Base-by-base conservation (phyloP, 2,888 invertebrate genomes). In the Synergus gifuensis region DNA sequence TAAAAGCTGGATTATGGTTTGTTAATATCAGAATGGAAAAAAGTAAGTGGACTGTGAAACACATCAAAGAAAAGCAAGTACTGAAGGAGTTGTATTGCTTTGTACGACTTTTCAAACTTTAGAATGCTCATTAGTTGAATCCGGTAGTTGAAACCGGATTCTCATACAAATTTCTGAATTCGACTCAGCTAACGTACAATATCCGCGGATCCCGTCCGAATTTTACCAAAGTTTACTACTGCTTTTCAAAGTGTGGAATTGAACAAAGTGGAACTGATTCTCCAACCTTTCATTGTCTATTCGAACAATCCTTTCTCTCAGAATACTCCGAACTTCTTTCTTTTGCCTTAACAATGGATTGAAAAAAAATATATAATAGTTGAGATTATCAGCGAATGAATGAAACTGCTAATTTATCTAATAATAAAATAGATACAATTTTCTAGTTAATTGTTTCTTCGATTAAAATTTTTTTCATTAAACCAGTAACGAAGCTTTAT, bases 51-150 rank as follows among this genome's bases (percentile, higher is more conserved):
- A 73, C 36, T 54, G 54, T 73, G 40, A 54, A 54, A 54, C 54
- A 73, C 54, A 73, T 73, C 54, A 73, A 73, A 73, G 73, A 73
- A 73, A 54, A 16, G 54, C 36, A 54, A 73, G 73, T 54, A 73
- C 54, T 54, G 73, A 73, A 73, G 54, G 36, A 73, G 36, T 36
- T 73, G 54, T 73, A 73, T 73, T 49, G 73, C 73, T 54, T 73
- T 54, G 73, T 73, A 73, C 54, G 40, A 73, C 54, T 73, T 73
- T 73, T 54, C 54, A 73, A 73, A 73, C 73, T 73, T 73, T 73
- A 73, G 54, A 54, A 58, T 54, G 73, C 54, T 54, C 54, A 73
- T 58, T 73, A 73, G 54, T 73, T 28, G 28, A 49, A 62, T 62
- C 28, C 28, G 62, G 28, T 28, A 36, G 49, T 58, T 73, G 36